Percentiles rank a stretch among this genome's conserved stretches.
phyloP scores from a whole-genome alignment of 2,113 vertebrate species.

The Oryzias celebensis region DNA sequence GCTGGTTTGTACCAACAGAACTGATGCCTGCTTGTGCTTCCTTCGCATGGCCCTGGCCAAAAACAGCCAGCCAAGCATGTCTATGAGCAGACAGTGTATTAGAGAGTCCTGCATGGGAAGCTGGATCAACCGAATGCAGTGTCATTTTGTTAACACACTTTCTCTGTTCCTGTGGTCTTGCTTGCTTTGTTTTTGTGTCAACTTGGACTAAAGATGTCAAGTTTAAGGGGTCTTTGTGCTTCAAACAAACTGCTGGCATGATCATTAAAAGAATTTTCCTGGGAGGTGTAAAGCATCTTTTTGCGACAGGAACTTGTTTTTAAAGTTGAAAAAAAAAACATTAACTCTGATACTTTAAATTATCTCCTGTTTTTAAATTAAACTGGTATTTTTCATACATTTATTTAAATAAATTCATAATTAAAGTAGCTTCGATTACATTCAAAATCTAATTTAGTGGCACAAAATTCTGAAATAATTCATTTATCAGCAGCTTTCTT shows the following conservation, averaged over 20 bases:
- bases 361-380: too few species aligned
- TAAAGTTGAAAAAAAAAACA: too few species aligned
- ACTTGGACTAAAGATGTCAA: neutral
- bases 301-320: too few species aligned
- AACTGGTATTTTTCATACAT: too few species aligned
- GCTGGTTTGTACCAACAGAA: conserved; percentile 21
- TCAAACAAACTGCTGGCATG: conserved; percentile 15
- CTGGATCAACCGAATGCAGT: conserved; percentile 47
- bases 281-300: too few species aligned
- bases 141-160: conserved; percentile 30
- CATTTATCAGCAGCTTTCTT: too few species aligned
- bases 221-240: conserved; percentile 15
- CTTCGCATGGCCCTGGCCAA: conserved; percentile 57
- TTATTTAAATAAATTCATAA: too few species aligned
- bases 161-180: conserved; percentile 33
- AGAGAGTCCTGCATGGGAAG: conserved; percentile 63
- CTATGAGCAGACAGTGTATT: conserved; percentile 31
- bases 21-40: conserved; percentile 52
- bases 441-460: too few species aligned
- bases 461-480: too few species aligned
- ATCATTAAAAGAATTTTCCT: neutral
- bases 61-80: conserved; percentile 66
- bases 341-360: too few species aligned
- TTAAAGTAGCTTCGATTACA: too few species aligned
- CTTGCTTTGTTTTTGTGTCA: conserved; percentile 50